Evolutionary conservation across 2,797 vertebrate genomes (phyloP).

Genomic region (Rhynchonycteris naso): DNA sequence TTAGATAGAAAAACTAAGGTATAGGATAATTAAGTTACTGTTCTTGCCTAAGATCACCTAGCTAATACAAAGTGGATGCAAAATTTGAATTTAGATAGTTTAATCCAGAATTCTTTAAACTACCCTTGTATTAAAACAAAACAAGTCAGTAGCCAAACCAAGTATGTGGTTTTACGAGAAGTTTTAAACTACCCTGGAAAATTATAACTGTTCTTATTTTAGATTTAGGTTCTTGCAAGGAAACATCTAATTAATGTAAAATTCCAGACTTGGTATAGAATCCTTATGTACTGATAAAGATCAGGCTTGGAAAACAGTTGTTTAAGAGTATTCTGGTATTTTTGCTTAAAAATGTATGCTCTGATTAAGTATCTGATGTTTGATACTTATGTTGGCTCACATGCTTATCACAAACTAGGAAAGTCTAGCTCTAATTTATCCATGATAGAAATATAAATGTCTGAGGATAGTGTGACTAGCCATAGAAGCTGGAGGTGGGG

Average conservation of each 20-base stretch:
- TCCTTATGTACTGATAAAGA: neutral
- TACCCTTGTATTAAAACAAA: conserved; percentile 31
- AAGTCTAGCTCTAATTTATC: conserved; percentile 17
- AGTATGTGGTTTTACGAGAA: neutral
- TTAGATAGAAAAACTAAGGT: conserved; percentile 22
- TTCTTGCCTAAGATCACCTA: neutral
- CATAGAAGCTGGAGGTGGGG: neutral
- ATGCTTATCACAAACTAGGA: conserved; percentile 28
- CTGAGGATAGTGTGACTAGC: conserved; percentile 15
- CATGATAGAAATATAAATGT: neutral
- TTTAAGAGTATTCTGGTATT: conserved; percentile 10
- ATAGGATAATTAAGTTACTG: neutral
- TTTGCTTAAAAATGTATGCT: conserved; percentile 22
- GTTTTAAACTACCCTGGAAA: neutral
- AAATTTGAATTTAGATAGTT: neutral
- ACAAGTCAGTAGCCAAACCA: neutral
- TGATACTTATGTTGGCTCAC: neutral
- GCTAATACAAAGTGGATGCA: neutral
- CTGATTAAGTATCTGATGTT: conserved; percentile 6
- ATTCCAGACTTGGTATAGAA: neutral
- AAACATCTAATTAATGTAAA: conserved; percentile 20
- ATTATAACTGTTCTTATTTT: conserved; percentile 13
- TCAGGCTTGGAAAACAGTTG: conserved; percentile 15
- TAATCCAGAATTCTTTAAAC: conserved; percentile 20
- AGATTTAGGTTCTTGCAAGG: conserved; percentile 36